These are phyloP conservation scores for Agrypnia vestita DNA, from an alignment of 1,140 invertebrate species.

Conservation along the genomic window DNA sequence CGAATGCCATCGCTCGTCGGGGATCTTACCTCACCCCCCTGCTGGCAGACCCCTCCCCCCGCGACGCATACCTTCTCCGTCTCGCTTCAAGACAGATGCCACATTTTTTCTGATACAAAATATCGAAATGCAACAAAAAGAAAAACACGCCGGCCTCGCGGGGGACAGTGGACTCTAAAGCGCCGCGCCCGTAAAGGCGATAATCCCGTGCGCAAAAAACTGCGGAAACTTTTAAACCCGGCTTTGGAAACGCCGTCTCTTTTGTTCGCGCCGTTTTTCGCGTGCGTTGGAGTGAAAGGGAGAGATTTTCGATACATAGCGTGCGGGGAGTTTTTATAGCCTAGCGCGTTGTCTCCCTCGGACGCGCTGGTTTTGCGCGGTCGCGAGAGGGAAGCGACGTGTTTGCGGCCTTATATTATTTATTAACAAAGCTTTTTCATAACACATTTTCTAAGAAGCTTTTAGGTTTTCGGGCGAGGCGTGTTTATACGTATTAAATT, in stretches of 20 bases:
- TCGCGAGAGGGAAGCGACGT: background rate
- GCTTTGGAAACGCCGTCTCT: slow-evolving; percentile 13
- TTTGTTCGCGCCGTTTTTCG: slow-evolving; percentile 7
- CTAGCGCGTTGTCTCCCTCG: slow-evolving; percentile 2
- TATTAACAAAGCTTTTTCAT: slow-evolving; percentile 36
- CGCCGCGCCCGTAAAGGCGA: background rate
- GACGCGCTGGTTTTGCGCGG: background rate
- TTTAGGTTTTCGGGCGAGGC: slow-evolving; percentile 25
- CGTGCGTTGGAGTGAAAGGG: background rate
- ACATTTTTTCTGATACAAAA: slow-evolving; percentile 44
- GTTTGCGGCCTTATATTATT: slow-evolving; percentile 13
- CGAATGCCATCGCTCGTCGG: slow-evolving; percentile 47
- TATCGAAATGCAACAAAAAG: slow-evolving; percentile 47
- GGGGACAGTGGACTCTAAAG: slow-evolving; percentile 39
- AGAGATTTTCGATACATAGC: slow-evolving; percentile 3
- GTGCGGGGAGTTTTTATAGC: background rate
- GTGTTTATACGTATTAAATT: slow-evolving; percentile 17
- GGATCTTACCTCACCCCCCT: slow-evolving; percentile 14
- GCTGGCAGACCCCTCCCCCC: slow-evolving; percentile 33
- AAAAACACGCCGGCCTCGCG: background rate
- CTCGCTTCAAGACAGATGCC: slow-evolving; percentile 41
- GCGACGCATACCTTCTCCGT: slow-evolving; percentile 38
- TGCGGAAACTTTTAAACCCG: background rate
- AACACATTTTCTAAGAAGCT: slow-evolving; percentile 40
- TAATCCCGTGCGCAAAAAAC: background rate